phyloP scores from a whole-genome alignment of 2,888 invertebrate genomes.

The Achlya flavicornis region DNA sequence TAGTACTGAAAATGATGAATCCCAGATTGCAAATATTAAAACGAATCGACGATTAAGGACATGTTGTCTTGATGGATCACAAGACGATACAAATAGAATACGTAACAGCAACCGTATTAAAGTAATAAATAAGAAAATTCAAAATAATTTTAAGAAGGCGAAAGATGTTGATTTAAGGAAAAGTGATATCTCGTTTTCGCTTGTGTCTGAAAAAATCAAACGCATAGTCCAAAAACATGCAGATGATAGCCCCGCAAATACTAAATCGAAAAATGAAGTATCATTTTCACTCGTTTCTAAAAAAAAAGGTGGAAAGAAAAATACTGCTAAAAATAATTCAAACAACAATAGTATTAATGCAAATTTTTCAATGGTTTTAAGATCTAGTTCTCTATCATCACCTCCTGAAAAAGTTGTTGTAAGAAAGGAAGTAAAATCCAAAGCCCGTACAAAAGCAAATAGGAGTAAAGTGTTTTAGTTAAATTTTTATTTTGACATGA shows the following conservation, averaged over 20 bases:
- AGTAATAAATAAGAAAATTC: constrained; percentile 2
- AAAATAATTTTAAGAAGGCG: constrained; percentile 6
- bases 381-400: neutral
- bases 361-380: neutral
- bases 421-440: neutral
- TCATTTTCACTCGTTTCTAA: constrained; percentile 32
- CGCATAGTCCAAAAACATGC: neutral
- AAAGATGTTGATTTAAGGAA: neutral
- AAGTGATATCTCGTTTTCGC: constrained; percentile 7
- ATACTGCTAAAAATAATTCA: neutral
- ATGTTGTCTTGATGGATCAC: neutral
- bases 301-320: constrained; percentile 16
- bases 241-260: neutral
- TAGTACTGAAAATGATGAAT: constrained; percentile 18
- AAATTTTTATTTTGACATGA: neutral
- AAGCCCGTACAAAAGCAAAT: neutral
- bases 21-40: constrained; percentile 17
- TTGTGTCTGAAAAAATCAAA: neutral
- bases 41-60: constrained; percentile 34
- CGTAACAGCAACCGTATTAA: neutral
- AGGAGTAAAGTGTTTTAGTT: neutral
- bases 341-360: neutral
- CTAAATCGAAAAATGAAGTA: constrained; percentile 29
- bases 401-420: neutral
- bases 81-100: constrained; percentile 15